Base-by-base conservation (phyloP, 1,140 invertebrate species). In the Mactra quadrangularis region DNA sequence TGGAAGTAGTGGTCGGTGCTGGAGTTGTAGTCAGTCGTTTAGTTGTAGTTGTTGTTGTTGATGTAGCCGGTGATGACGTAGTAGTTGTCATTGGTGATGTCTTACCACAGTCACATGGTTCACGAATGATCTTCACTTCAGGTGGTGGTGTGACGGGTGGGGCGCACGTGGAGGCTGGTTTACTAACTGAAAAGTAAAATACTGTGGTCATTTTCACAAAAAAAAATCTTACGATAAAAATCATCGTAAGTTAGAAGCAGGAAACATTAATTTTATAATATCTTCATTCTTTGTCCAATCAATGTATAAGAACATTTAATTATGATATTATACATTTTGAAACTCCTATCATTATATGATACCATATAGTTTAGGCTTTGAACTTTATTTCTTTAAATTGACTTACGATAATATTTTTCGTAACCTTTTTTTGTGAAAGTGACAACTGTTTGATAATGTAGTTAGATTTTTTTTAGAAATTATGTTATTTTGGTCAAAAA, bases 31-130 rank as follows among this genome's bases (percentile, higher is more conserved):
- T 74, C 7, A 35, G 53, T 0, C 52, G 38, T 3, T 47, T 55
- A 0, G 47, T 74, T 41, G 53, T 31, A 11, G 31, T 31, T 35
- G 71, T 74, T 22, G 71, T 22, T 27, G 71, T 59, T 59, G 55
- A 7, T 38, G 25, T 38, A 13, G 41, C 19, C 17, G 75, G 19
- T 45, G 38, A 13, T 4, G 17, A 3, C 6, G 33, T 25, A 47
- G 55, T 60, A 27, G 74, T 52, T 33, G 55, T 47, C 50, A 41
- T 77, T 1, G 74, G 11, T 64, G 19, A 1, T 22, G 52, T 41
- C 1, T 52, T 66, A 50, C 33, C 52, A 55, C 76, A 79, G 29
- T 55, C n/a, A 55, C 76, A 79, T 29, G 76, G 76, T 52, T 79
- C 59, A 15, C 50, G 41, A n/a, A 79, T 59, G 13, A 79, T 79